Evolutionary conservation across 2,888 invertebrate genomes (phyloP).

Genomic region (Andrena dorsata): DNA sequence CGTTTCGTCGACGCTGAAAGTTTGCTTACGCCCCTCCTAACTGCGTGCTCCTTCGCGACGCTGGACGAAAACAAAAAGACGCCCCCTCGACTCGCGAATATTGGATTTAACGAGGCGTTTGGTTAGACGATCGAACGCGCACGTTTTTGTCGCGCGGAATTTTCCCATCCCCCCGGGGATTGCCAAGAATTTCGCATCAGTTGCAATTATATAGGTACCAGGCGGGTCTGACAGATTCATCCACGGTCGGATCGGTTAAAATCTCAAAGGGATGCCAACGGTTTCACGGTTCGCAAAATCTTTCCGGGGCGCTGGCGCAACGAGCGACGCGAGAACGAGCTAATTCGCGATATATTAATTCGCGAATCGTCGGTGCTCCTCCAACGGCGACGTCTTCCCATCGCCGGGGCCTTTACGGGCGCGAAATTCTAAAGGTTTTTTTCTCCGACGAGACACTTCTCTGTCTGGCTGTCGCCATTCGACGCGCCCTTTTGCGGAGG

Average conservation of each 20-base stretch:
- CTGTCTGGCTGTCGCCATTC: background rate
- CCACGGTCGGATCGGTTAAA: constrained; percentile 44
- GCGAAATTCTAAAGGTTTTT: background rate
- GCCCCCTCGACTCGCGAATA: background rate
- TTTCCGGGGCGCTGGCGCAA: constrained; percentile 25
- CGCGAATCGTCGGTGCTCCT: constrained; percentile 26
- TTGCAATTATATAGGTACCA: constrained; percentile 54
- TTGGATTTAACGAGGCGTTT: constrained; percentile 22
- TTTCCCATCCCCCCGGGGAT: constrained; percentile 6
- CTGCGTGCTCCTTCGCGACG: background rate
- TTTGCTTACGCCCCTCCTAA: background rate
- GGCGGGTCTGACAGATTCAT: constrained; percentile 47
- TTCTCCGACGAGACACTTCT: background rate
- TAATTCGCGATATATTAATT: constrained; percentile 30
- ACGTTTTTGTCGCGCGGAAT: constrained; percentile 38
- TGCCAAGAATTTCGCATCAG: background rate
- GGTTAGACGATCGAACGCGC: constrained; percentile 11
- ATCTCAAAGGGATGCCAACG: constrained; percentile 66
- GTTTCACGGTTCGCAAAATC: constrained; percentile 43
- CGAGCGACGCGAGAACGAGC: constrained; percentile 42
- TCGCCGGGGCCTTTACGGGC: constrained; percentile 12
- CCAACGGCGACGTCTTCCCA: constrained; percentile 4
- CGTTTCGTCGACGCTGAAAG: constrained; percentile 2
- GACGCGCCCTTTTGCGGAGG: too few relatives aligned
- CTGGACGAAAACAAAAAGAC: background rate